phyloP scores from a whole-genome alignment of 2,797 vertebrate genomes.

The Halcyon chelicuti region DNA sequence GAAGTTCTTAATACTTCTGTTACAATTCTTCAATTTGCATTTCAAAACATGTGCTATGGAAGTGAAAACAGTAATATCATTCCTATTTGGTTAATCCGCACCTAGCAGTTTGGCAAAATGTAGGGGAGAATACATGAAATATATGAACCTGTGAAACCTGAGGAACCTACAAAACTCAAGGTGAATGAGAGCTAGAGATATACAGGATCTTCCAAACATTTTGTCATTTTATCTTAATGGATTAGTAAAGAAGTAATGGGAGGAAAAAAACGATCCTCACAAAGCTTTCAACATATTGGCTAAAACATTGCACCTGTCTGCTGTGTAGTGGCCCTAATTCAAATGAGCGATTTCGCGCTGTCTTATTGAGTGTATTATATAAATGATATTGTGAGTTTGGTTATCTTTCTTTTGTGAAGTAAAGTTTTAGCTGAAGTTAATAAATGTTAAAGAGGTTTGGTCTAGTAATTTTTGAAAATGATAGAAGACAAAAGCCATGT shows the following conservation, averaged over 20 bases:
- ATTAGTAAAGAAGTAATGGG: not conserved
- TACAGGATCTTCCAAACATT: not conserved
- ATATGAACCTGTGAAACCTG: not conserved
- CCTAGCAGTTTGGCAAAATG: not conserved
- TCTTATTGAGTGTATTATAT: not conserved
- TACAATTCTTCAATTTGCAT: not conserved
- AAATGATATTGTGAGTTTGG: not conserved
- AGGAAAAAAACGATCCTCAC: not conserved
- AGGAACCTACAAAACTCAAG: not conserved
- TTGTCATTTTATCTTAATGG: not conserved
- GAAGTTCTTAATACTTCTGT: not conserved
- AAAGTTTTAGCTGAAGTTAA: not conserved
- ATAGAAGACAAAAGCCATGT: not conserved
- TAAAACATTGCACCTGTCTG: not conserved
- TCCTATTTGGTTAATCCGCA: not conserved
- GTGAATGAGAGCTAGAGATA: not conserved
- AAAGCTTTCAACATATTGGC: not conserved
- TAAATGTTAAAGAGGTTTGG: not conserved
- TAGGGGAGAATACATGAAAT: not conserved
- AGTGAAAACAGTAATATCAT: not conserved
- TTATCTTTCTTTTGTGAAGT: not conserved
- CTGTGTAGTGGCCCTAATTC: not conserved
- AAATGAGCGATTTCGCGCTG: not conserved
- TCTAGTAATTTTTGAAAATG: not conserved
- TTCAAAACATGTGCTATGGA: not conserved